Percentiles rank a stretch among this genome's conserved stretches.
These are phyloP conservation scores for Sylvilagus floridanus DNA, from an alignment of 2,797 vertebrate species.

Conservation along the genomic window DNA sequence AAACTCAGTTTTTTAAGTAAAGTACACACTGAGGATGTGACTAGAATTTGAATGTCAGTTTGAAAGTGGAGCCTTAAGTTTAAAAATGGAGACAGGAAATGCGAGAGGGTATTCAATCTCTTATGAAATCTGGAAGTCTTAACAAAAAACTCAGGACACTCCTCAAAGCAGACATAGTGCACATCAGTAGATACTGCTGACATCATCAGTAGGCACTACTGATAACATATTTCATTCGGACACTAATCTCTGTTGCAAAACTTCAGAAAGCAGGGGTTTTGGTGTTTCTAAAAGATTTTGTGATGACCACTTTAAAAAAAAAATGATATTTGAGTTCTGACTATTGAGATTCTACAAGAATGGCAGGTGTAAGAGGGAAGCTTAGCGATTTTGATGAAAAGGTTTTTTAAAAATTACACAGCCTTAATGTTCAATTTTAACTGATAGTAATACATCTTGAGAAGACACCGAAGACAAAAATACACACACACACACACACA, in stretches of 20 bases:
- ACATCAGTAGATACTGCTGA: neutral
- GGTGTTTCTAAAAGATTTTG: neutral
- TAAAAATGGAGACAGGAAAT: conserved; percentile 25
- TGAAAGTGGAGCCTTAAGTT: neutral
- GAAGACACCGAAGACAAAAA: conserved; percentile 1
- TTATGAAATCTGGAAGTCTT: neutral
- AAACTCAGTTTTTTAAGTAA: too few relatives aligned
- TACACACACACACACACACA: neutral
- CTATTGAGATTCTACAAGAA: neutral
- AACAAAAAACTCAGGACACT: neutral
- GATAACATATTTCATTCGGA: neutral
- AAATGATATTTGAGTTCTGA: neutral
- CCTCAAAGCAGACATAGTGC: neutral
- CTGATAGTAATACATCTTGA: neutral
- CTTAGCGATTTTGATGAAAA: neutral
- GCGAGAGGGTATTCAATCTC: neutral
- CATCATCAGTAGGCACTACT: too few relatives aligned
- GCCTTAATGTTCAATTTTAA: neutral
- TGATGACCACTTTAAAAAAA: neutral
- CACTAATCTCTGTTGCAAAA: neutral
- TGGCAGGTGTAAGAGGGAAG: neutral
- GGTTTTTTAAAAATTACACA: neutral
- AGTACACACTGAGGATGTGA: neutral
- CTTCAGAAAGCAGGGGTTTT: neutral
- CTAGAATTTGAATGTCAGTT: neutral